These are phyloP conservation scores for Clitarchus hookeri DNA, from an alignment of 2,888 invertebrate genomes.

Conservation along the genomic window DNA sequence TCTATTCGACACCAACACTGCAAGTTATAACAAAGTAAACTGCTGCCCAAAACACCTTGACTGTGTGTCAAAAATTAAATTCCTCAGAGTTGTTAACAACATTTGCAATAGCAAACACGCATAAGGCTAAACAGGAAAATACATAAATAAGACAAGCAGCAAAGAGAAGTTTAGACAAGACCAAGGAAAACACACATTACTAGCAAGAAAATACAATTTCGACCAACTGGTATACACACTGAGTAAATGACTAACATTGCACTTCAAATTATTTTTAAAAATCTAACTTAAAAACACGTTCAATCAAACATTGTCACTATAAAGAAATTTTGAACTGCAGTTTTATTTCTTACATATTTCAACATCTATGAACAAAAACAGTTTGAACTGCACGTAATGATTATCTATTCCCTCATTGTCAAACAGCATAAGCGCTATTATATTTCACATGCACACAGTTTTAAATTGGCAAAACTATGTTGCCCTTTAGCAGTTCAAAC, in stretches of 20 bases:
- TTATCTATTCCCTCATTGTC: too few species aligned
- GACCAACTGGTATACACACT: background rate
- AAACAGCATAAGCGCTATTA: too few species aligned
- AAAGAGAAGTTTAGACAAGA: slow-evolving; percentile 1
- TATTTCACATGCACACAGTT: background rate
- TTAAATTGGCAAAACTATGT: background rate
- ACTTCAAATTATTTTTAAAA: slow-evolving; percentile 22
- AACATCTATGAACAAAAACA: background rate
- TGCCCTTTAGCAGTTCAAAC: too few species aligned
- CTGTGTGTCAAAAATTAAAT: slow-evolving; percentile 17
- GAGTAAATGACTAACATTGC: slow-evolving; percentile 21
- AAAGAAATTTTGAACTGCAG: slow-evolving; percentile 20
- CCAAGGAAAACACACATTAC: background rate
- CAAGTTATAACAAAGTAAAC: background rate
- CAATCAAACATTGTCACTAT: background rate
- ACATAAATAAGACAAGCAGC: slow-evolving; percentile 10
- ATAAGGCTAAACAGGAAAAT: background rate
- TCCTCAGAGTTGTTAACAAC: background rate
- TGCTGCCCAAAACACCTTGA: slow-evolving; percentile 19
- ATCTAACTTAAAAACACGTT: background rate
- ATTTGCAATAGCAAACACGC: slow-evolving; percentile 17
- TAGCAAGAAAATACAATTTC: background rate
- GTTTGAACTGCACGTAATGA: background rate
- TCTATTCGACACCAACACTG: background rate
- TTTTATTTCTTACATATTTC: background rate